Percentiles rank a stretch among this genome's conserved stretches.
phyloP scores from a whole-genome alignment of 2,888 invertebrate genomes.

The Furcula furcula region DNA sequence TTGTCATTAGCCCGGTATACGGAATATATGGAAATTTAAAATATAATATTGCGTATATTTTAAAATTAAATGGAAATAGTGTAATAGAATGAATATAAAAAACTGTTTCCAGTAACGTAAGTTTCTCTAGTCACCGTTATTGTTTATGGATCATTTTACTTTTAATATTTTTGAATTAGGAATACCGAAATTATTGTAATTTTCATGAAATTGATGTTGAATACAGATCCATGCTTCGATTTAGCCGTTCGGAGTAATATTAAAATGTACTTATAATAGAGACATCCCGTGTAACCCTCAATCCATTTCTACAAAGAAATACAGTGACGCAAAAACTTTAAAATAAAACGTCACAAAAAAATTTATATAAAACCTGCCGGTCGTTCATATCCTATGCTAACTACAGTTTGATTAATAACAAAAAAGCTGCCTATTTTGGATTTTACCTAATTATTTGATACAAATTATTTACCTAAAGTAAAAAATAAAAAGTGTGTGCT shows the following conservation, averaged over 20 bases:
- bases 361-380: no score
- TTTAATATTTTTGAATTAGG: neutral
- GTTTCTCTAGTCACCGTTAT: constrained; percentile 51
- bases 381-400: no score
- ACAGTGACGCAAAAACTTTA: no score
- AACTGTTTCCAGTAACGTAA: constrained; percentile 36
- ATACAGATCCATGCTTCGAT: constrained; percentile 49
- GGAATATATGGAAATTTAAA: constrained; percentile 45
- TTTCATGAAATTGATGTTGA: constrained; percentile 34
- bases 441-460: no score
- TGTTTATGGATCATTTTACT: constrained; percentile 10
- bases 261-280: constrained; percentile 28
- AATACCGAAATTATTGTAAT: constrained; percentile 30
- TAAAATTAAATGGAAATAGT: constrained; percentile 49
- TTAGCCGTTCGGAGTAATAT: constrained; percentile 48
- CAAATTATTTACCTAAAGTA: no score
- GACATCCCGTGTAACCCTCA: constrained; percentile 40
- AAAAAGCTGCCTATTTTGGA: no score
- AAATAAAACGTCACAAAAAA: no score
- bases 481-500: no score
- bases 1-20: constrained; percentile 75
- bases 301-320: constrained; percentile 15
- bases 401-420: no score
- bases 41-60: constrained; percentile 38
- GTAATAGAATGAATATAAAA: constrained; percentile 48